These are phyloP conservation scores for Daubentonia madagascariensis DNA, from an alignment of 2,113 vertebrate genomes.

Conservation along the genomic window DNA sequence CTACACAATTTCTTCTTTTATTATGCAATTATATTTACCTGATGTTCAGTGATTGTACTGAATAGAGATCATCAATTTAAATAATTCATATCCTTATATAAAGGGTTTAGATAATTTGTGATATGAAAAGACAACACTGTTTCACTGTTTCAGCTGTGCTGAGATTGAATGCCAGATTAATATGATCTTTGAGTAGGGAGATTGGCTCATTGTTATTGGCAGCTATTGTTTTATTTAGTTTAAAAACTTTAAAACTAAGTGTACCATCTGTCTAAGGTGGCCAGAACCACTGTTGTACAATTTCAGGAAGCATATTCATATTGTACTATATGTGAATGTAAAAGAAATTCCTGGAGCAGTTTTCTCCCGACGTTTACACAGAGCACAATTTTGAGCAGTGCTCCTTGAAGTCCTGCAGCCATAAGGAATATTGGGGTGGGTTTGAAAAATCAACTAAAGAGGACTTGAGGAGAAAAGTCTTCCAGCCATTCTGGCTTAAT, in stretches of 20 bases:
- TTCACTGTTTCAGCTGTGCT: not conserved
- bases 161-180: not conserved
- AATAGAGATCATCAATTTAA: slow-evolving; percentile 27
- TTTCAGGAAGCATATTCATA: not conserved
- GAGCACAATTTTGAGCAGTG: not conserved
- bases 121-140: not conserved
- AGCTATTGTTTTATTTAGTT: not conserved
- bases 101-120: slow-evolving; percentile 21
- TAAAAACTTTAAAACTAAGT: not conserved
- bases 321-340: not conserved
- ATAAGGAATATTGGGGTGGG: not conserved
- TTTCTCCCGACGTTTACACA: not conserved
- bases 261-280: not conserved
- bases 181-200: slow-evolving; percentile 24
- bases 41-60: not conserved
- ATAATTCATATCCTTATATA: slow-evolving; percentile 11
- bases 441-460: not conserved
- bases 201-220: not conserved
- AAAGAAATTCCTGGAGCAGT: not conserved
- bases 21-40: not conserved
- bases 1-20: not conserved
- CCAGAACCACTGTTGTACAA: not conserved
- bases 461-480: not conserved
- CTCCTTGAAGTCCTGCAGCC: not conserved
- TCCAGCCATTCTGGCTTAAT: not conserved